These are phyloP conservation scores for Epizoanthus ramosus DNA, from an alignment of 92 coral and sea anemone genomes.

Conservation along the genomic window DNA sequence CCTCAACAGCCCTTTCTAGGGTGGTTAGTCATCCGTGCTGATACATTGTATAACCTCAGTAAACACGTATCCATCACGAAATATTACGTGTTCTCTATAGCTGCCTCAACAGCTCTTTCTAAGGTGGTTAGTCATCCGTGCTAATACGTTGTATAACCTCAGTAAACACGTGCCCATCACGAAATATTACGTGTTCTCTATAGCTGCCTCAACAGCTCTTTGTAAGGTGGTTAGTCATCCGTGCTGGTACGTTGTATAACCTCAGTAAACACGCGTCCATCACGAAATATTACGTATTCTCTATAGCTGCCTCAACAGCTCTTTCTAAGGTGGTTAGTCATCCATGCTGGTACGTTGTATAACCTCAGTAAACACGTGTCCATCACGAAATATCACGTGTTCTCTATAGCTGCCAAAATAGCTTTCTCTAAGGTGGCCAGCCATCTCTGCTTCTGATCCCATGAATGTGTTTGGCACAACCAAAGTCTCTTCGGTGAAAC, in stretches of 20 bases:
- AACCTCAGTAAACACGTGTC: no score
- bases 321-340: constrained; percentile 71
- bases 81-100: background rate
- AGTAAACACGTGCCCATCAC: background rate
- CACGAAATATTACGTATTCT: constrained; percentile 1
- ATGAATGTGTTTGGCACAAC: constrained; percentile 86
- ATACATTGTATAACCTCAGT: background rate
- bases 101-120: background rate
- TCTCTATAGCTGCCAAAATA: background rate
- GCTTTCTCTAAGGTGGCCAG: background rate
- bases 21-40: constrained; percentile 58
- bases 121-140: background rate
- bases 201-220: constrained; percentile 30
- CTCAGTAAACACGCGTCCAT: background rate
- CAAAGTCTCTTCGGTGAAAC: constrained; percentile 79
- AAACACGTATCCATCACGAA: background rate
- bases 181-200: background rate
- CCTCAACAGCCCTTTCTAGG: constrained; percentile 50
- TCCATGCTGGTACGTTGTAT: background rate
- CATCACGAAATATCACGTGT: background rate
- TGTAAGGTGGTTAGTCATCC: constrained; percentile 68
- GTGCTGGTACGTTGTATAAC: background rate
- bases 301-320: constrained; percentile 53
- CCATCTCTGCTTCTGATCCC: constrained; percentile 69
- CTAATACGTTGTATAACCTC: background rate